phyloP scores from a whole-genome alignment of 2,113 vertebrate species.

The Glaucidium brasilianum region DNA sequence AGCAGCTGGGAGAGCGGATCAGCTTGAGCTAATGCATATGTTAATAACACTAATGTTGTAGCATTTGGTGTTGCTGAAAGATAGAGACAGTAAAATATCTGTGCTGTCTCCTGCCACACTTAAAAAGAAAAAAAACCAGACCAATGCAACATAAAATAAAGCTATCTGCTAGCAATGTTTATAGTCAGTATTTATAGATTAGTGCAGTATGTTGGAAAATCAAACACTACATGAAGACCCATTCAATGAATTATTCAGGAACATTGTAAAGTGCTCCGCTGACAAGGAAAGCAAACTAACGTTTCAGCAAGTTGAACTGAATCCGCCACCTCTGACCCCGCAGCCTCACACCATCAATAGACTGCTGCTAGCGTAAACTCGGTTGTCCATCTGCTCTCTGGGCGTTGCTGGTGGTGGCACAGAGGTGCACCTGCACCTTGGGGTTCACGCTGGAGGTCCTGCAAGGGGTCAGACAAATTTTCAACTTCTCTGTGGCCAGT shows the following conservation, averaged over 20 bases:
- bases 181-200: constrained; percentile 57
- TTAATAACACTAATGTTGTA: constrained; percentile 56
- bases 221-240: background rate
- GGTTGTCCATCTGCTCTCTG: background rate
- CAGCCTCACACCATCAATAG: background rate
- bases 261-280: background rate
- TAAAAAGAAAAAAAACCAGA: background rate
- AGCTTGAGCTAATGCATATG: constrained; percentile 46
- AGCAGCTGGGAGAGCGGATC: constrained; percentile 33
- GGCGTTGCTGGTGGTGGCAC: background rate
- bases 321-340: background rate
- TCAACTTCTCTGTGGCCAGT: rapidly evolving
- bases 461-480: background rate
- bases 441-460: background rate
- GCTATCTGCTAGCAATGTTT: constrained; percentile 37
- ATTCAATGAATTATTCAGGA: constrained; percentile 41
- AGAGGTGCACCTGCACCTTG: background rate
- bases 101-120: constrained; percentile 24
- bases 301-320: background rate
- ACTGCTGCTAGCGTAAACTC: background rate
- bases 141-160: constrained; percentile 27
- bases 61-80: constrained; percentile 54
- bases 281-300: background rate
- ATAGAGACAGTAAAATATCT: constrained; percentile 54
- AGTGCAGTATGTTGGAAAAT: constrained; percentile 18